A percentile compares a stretch with the other conserved stretches of the same genome.
Evolutionary conservation across 2,113 vertebrate species (phyloP).

Genomic region (Tragelaphus strepsiceros): DNA sequence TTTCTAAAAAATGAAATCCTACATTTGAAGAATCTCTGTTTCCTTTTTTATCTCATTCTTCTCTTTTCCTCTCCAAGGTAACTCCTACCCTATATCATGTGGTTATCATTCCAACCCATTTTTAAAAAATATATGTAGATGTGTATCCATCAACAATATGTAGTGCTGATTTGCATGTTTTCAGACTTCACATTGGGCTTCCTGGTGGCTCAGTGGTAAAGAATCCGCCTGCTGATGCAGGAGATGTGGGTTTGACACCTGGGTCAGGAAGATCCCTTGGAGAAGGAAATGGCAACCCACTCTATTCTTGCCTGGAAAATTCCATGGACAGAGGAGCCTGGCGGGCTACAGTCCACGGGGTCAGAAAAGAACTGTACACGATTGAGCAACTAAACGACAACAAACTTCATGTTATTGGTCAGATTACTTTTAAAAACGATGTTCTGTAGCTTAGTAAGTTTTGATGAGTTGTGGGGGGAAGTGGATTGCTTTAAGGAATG

Average conservation of each 20-base stretch:
- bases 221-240: background rate
- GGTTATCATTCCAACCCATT: background rate
- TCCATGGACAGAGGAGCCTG: background rate
- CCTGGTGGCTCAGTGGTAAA: background rate
- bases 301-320: background rate
- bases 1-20: constrained; percentile 15
- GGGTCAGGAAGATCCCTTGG: background rate
- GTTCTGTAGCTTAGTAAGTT: background rate
- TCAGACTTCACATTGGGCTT: background rate
- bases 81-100: background rate
- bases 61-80: background rate
- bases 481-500: background rate
- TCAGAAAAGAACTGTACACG: background rate
- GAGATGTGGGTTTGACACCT: background rate
- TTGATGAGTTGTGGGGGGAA: background rate
- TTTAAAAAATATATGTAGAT: background rate
- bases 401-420: background rate
- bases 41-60: background rate
- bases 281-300: background rate
- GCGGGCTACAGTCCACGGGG: background rate
- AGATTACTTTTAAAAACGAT: constrained; percentile 31
- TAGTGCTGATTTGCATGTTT: background rate
- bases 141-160: background rate
- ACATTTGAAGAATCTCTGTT: background rate
- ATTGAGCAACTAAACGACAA: background rate